Percentiles rank a stretch among this genome's conserved stretches.
phyloP scores from a whole-genome alignment of 92 coral and sea anemone species.

The Chrysogorgia sp. region DNA sequence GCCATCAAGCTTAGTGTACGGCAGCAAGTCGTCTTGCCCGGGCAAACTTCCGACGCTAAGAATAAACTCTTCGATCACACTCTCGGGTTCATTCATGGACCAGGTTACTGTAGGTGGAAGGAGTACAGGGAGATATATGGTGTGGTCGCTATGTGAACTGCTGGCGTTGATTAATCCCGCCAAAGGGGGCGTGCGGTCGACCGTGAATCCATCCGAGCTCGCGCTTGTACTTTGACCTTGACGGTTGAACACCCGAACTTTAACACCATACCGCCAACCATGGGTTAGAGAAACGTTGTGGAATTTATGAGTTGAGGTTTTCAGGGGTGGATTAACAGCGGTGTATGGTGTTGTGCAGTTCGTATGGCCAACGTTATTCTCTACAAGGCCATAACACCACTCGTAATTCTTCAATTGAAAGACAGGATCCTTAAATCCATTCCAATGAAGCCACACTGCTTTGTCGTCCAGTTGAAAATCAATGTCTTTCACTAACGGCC shows the following conservation, averaged over 20 bases:
- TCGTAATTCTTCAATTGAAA: constrained; percentile 71
- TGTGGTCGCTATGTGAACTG: constrained; percentile 70
- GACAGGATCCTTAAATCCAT: constrained; percentile 88
- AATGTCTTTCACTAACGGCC: constrained; percentile 71
- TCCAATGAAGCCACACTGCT: constrained; percentile 96
- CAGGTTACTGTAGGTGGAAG: constrained; percentile 86
- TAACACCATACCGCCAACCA: constrained; percentile 82
- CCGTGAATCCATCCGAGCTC: constrained; percentile 87
- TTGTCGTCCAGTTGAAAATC: constrained; percentile 91
- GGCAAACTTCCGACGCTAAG: constrained; percentile 77
- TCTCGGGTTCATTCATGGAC: constrained; percentile 83
- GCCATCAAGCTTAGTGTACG: constrained; percentile 57
- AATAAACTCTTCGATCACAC: constrained; percentile 74
- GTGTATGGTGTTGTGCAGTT: constrained; percentile 68
- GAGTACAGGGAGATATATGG: constrained; percentile 58
- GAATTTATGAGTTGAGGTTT: constrained; percentile 75
- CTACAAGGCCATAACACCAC: constrained; percentile 83
- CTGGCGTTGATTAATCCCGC: constrained; percentile 64
- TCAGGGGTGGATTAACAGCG: constrained; percentile 53
- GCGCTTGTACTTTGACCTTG: constrained; percentile 73
- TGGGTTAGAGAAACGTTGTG: constrained; percentile 77
- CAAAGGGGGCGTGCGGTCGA: constrained; percentile 83
- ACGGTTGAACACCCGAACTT: constrained; percentile 76
- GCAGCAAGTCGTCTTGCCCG: constrained; percentile 66
- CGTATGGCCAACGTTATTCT: constrained; percentile 37